These are phyloP conservation scores for Diorhabda carinulata DNA, from an alignment of 1,140 invertebrate genomes.

Conservation along the genomic window DNA sequence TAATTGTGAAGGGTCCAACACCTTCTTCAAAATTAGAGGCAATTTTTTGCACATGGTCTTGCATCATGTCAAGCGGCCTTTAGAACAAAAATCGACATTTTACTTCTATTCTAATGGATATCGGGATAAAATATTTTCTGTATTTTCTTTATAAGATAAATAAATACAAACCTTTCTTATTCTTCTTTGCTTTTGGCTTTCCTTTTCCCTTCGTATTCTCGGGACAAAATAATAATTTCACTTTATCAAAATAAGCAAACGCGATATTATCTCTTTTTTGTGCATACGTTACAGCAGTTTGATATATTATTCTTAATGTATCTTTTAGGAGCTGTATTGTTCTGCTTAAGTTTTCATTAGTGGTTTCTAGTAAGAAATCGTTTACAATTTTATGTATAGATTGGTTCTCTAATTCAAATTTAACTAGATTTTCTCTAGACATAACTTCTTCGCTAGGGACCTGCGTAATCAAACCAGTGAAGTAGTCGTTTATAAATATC, in stretches of 20 bases:
- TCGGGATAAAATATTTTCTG: no score
- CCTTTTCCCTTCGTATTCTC: constrained; percentile 10
- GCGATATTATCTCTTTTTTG: background rate
- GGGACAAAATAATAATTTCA: constrained; percentile 7
- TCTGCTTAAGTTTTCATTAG: background rate
- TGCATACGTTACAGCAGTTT: background rate
- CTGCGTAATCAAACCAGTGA: constrained; percentile 49
- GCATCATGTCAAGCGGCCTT: no score
- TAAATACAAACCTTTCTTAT: constrained; percentile 3
- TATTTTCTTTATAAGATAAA: no score
- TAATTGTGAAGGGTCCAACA: no score
- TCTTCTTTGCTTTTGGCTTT: constrained; percentile 11
- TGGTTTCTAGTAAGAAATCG: background rate
- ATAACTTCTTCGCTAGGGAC: constrained; percentile 8
- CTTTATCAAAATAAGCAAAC: background rate
- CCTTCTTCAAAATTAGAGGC: no score
- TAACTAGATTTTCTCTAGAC: constrained; percentile 3
- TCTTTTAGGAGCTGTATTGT: background rate
- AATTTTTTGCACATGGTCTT: no score
- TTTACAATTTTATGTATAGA: constrained; percentile 8
- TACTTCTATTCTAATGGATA: no score
- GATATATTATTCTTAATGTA: background rate
- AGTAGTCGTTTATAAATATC: constrained; percentile 56
- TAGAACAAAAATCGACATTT: no score
- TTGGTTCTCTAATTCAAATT: constrained; percentile 6